These are phyloP conservation scores for Nomada hirtipes DNA, from an alignment of 2,888 invertebrate species.

Conservation along the genomic window DNA sequence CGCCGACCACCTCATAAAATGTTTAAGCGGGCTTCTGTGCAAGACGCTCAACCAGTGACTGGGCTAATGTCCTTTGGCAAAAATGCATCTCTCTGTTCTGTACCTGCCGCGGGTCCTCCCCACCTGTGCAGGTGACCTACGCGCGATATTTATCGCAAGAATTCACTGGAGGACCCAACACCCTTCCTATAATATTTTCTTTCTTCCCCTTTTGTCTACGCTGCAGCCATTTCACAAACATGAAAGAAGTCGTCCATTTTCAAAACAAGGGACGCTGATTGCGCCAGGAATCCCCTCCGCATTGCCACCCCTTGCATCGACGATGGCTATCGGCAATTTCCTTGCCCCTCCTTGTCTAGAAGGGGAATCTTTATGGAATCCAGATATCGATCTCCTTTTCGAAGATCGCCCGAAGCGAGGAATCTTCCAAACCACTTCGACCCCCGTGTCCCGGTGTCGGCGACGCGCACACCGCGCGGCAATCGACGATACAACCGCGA, in stretches of 20 bases:
- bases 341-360: background rate
- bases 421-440: background rate
- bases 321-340: conserved; percentile 1
- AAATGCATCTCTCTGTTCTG: conserved; percentile 57
- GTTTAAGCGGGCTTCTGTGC: conserved; percentile 83
- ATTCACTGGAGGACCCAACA: too few species aligned
- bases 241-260: background rate
- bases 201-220: background rate
- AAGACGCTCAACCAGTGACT: conserved; percentile 76
- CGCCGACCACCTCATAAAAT: conserved; percentile 84
- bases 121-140: too few species aligned
- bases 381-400: background rate
- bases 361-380: background rate
- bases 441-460: background rate
- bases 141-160: too few species aligned
- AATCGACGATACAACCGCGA: background rate
- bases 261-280: background rate
- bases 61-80: conserved; percentile 77
- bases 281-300: background rate
- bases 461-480: background rate
- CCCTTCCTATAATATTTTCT: too few species aligned
- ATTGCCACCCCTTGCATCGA: background rate
- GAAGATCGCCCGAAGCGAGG: background rate
- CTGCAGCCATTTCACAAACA: background rate
- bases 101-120: conserved; percentile 13